phyloP scores from a whole-genome alignment of 2,113 vertebrate species.

The Plecotus auritus region DNA sequence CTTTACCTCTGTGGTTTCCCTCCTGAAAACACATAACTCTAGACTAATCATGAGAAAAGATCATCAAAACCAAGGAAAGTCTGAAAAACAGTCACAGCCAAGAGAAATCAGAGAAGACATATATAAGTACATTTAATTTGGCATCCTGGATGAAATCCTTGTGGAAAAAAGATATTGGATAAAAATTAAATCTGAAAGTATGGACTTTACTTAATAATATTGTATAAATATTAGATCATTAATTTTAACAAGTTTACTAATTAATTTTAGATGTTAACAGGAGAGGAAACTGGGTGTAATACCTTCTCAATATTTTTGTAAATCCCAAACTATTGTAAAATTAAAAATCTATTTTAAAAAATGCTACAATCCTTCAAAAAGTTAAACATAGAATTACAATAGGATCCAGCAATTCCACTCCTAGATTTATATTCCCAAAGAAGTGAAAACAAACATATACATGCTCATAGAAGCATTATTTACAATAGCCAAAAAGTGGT shows the following conservation, averaged over 20 bases:
- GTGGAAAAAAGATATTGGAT: background rate
- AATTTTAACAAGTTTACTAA: background rate
- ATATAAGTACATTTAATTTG: background rate
- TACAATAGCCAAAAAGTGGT: background rate
- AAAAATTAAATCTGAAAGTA: background rate
- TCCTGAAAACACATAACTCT: background rate
- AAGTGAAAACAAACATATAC: background rate
- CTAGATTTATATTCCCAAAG: background rate
- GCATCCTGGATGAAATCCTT: background rate
- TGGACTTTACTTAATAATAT: background rate
- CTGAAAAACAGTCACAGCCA: background rate
- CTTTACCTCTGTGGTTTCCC: background rate
- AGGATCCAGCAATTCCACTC: background rate
- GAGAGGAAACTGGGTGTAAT: background rate
- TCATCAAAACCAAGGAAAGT: background rate
- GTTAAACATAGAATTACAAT: background rate
- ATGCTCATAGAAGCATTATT: background rate
- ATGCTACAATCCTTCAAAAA: background rate
- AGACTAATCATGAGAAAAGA: background rate
- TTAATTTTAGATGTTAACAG: background rate
- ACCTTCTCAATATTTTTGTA: background rate
- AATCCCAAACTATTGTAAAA: background rate
- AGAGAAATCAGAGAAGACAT: background rate
- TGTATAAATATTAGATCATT: background rate
- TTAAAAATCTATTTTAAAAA: background rate